phyloP scores from a whole-genome alignment of 2,113 vertebrate genomes.

The Rana temporaria region DNA sequence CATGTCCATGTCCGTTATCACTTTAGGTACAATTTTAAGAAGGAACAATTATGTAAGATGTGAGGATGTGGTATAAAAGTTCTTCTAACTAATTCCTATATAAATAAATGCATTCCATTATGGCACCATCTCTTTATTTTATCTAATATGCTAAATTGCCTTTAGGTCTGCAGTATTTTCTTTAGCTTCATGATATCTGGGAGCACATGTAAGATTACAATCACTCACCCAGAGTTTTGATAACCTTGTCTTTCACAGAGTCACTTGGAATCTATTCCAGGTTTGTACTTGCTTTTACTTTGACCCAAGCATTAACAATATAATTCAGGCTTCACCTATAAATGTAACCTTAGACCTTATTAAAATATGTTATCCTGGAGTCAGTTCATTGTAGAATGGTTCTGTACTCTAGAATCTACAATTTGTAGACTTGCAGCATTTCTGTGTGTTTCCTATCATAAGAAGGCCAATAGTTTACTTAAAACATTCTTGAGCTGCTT shows the following conservation, averaged over 20 bases:
- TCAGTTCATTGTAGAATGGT: conserved; percentile 28
- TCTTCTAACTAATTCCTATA: conserved; percentile 15
- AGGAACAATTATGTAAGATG: background rate
- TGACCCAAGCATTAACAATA: conserved; percentile 37
- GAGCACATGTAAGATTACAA: conserved; percentile 49
- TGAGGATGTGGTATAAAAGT: background rate
- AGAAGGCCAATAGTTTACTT: too few relatives aligned
- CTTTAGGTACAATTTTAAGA: background rate
- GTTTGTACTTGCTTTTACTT: conserved; percentile 28
- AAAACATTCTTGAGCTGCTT: too few relatives aligned
- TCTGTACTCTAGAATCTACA: background rate
- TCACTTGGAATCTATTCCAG: conserved; percentile 45
- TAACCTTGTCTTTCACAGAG: conserved; percentile 46
- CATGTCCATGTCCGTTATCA: background rate
- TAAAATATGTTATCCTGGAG: conserved; percentile 36
- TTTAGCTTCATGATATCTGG: conserved; percentile 35
- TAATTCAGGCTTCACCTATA: conserved; percentile 25
- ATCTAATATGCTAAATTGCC: conserved; percentile 39
- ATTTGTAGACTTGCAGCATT: too few relatives aligned
- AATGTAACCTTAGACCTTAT: conserved; percentile 34
- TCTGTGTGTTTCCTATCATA: too few relatives aligned
- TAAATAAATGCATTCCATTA: conserved; percentile 43
- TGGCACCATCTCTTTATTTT: conserved; percentile 39
- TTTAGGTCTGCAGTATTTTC: conserved; percentile 40
- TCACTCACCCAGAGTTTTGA: conserved; percentile 43